A percentile compares a stretch with the other conserved stretches of the same genome.
Evolutionary conservation across 2,113 vertebrate genomes (phyloP).

Genomic region (Chlamydotis undulata): DNA sequence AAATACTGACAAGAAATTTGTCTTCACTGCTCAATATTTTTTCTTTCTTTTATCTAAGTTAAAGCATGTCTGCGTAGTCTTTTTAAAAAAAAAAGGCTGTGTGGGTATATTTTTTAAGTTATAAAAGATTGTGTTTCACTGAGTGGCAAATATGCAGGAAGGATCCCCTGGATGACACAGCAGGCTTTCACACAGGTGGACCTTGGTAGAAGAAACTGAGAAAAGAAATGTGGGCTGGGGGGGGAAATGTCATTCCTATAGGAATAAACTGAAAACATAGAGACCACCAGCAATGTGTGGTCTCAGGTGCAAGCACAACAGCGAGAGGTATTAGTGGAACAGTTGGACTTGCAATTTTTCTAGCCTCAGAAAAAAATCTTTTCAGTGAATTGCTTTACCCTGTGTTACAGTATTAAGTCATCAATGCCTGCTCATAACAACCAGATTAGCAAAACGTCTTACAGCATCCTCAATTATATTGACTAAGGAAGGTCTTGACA

Average conservation of each 20-base stretch:
- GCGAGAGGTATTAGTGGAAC: background rate
- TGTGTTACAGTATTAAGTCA: background rate
- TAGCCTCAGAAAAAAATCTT: background rate
- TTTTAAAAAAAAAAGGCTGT: background rate
- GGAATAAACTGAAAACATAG: background rate
- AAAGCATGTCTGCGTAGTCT: background rate
- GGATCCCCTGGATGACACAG: background rate
- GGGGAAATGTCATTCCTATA: background rate
- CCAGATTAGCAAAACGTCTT: background rate
- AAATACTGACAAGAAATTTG: conserved; percentile 60
- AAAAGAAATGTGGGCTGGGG: background rate
- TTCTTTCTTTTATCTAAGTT: conserved; percentile 9
- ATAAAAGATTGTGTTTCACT: background rate
- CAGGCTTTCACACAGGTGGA: background rate
- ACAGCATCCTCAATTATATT: background rate
- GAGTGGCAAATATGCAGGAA: background rate
- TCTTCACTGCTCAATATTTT: background rate
- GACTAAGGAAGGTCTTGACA: background rate
- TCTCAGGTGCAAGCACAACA: background rate
- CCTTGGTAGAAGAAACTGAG: background rate
- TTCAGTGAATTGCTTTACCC: background rate
- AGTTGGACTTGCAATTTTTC: background rate
- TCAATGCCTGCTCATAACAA: background rate
- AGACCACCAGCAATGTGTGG: background rate
- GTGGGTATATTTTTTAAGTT: background rate